Percentiles rank a stretch among this genome's conserved stretches.
Evolutionary conservation across 1,140 invertebrate genomes (phyloP).

Genomic region (Lepidurus couesii): DNA sequence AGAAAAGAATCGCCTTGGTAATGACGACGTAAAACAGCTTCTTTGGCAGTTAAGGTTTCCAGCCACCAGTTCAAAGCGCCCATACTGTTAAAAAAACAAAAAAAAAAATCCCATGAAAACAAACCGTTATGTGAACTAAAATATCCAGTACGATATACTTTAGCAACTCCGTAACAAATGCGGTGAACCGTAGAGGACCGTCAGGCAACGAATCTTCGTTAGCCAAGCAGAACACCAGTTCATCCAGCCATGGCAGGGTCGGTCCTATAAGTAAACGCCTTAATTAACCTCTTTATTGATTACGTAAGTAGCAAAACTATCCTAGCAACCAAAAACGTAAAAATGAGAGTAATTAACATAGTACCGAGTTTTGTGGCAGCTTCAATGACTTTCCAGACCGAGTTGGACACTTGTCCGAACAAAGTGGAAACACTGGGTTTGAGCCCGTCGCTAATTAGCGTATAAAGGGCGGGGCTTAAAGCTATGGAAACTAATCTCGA

Average conservation of each 20-base stretch:
- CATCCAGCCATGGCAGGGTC: conserved; percentile 75
- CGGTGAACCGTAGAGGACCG: conserved; percentile 80
- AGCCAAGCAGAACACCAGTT: conserved; percentile 76
- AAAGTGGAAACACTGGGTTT: conserved; percentile 72
- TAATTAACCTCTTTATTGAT: neutral
- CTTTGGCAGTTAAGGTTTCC: conserved; percentile 70
- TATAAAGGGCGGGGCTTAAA: conserved; percentile 76
- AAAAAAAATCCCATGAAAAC: neutral
- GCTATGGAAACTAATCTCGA: conserved; percentile 42
- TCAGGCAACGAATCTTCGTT: conserved; percentile 75
- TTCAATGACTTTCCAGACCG: conserved; percentile 81
- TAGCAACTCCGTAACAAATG: conserved; percentile 79
- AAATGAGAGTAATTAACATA: conserved; percentile 28
- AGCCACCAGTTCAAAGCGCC: conserved; percentile 78
- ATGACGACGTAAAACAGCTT: conserved; percentile 72
- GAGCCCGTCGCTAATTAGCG: conserved; percentile 73
- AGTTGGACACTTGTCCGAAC: conserved; percentile 78
- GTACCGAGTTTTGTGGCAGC: conserved; percentile 70
- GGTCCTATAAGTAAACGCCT: conserved; percentile 50
- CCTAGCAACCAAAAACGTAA: neutral
- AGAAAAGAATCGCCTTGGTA: conserved; percentile 66
- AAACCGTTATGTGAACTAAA: neutral
- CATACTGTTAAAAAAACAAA: conserved; percentile 52
- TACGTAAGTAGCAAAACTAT: conserved; percentile 18
- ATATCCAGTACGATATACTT: conserved; percentile 57